Evolutionary conservation across 2,113 vertebrate species (phyloP).

Genomic region (Connochaetes taurinus): DNA sequence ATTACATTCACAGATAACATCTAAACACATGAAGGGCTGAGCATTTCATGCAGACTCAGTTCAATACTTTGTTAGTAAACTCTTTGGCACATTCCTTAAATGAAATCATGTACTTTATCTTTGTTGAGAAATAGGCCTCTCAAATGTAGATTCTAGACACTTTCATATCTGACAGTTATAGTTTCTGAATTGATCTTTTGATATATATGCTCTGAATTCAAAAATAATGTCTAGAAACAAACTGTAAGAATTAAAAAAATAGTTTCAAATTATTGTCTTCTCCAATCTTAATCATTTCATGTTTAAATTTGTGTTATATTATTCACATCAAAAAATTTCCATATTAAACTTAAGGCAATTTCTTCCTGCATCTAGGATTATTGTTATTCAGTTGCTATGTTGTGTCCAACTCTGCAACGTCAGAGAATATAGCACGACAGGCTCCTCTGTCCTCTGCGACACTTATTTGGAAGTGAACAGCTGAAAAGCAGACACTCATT

Average conservation of each 20-base stretch:
- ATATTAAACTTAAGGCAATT: background rate
- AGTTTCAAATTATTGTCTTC: background rate
- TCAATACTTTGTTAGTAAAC: background rate
- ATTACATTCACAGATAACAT: background rate
- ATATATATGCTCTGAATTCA: background rate
- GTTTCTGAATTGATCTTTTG: background rate
- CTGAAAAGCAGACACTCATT: background rate
- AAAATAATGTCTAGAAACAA: background rate
- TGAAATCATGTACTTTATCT: background rate
- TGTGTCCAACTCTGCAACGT: background rate
- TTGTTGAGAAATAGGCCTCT: background rate
- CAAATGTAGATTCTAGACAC: background rate
- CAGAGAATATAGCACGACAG: rapidly evolving
- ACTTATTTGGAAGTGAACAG: background rate
- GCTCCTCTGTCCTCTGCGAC: background rate
- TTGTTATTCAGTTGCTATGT: background rate
- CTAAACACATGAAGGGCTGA: background rate
- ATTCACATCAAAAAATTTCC: background rate
- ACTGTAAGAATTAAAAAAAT: background rate
- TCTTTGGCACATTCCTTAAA: background rate
- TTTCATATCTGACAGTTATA: background rate
- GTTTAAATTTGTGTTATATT: background rate
- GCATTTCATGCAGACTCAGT: background rate
- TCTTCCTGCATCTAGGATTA: background rate
- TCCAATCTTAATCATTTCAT: background rate